Percentiles rank a stretch among this genome's conserved stretches.
Evolutionary conservation across 2,888 invertebrate species (phyloP).

Genomic region (Adineta ricciae): DNA sequence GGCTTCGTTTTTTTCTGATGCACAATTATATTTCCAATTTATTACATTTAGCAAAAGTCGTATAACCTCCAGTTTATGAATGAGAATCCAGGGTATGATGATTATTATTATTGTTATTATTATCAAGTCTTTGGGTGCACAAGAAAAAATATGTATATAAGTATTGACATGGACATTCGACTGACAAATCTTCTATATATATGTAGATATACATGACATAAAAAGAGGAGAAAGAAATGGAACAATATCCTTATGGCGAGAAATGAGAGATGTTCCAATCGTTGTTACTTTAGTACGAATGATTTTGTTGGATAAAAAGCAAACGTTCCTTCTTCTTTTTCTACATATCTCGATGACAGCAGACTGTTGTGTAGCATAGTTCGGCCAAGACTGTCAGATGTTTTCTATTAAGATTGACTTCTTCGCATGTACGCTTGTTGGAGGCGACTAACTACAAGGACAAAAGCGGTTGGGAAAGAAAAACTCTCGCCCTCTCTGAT

Average conservation of each 20-base stretch:
- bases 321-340: neutral
- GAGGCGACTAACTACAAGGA: slow-evolving; percentile 2
- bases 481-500: neutral
- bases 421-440: neutral
- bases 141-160: neutral
- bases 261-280: neutral
- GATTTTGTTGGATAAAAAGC: neutral
- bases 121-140: neutral
- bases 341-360: neutral
- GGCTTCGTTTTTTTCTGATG: neutral
- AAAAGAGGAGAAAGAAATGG: neutral
- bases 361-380: neutral
- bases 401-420: slow-evolving; percentile 13
- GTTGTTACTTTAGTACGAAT: slow-evolving; percentile 5
- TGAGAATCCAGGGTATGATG: neutral
- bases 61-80: neutral
- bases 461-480: neutral
- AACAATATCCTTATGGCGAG: neutral
- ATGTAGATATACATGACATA: neutral
- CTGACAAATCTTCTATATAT: neutral
- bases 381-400: neutral
- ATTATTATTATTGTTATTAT: neutral
- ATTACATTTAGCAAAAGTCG: neutral
- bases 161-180: neutral
- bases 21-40: neutral